These are phyloP conservation scores for Drosophila histrio DNA, from an alignment of 2,888 invertebrate species.

Conservation along the genomic window DNA sequence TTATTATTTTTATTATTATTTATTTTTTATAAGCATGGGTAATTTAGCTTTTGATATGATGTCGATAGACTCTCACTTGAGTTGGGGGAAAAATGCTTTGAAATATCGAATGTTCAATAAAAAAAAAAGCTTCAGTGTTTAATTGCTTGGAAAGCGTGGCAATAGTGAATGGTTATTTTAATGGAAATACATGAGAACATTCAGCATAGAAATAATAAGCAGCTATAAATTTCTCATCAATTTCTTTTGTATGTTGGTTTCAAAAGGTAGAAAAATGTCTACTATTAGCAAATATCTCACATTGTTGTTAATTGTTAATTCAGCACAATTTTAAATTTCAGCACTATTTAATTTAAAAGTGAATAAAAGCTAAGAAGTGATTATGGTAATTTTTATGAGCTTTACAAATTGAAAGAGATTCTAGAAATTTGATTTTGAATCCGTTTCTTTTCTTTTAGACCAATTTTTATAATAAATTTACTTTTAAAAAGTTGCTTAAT, in stretches of 20 bases:
- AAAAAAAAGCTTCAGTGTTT: slow-evolving; percentile 34
- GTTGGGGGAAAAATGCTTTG: slow-evolving; percentile 20
- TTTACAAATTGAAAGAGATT: no score
- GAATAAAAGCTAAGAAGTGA: no score
- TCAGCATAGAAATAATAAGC: not conserved
- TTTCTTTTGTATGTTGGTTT: not conserved
- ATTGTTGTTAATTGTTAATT: not conserved
- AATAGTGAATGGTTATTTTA: slow-evolving; percentile 9
- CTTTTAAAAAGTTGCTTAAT: no score
- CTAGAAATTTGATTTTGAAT: no score
- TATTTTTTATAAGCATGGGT: slow-evolving; percentile 36
- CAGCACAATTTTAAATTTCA: not conserved
- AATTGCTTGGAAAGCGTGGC: slow-evolving; percentile 60
- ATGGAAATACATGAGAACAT: slow-evolving; percentile 21
- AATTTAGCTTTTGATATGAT: slow-evolving; percentile 28
- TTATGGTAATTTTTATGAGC: no score
- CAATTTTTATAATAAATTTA: no score
- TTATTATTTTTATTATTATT: slow-evolving; percentile 28
- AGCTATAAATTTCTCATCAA: not conserved
- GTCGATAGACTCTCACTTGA: slow-evolving; percentile 22
- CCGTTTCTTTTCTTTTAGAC: no score
- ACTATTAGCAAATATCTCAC: not conserved
- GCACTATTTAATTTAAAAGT: no score
- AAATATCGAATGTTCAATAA: slow-evolving; percentile 40
- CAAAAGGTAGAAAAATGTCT: not conserved